These are phyloP conservation scores for Phodopus roborovskii DNA, from an alignment of 2,113 vertebrate species.

Conservation along the genomic window DNA sequence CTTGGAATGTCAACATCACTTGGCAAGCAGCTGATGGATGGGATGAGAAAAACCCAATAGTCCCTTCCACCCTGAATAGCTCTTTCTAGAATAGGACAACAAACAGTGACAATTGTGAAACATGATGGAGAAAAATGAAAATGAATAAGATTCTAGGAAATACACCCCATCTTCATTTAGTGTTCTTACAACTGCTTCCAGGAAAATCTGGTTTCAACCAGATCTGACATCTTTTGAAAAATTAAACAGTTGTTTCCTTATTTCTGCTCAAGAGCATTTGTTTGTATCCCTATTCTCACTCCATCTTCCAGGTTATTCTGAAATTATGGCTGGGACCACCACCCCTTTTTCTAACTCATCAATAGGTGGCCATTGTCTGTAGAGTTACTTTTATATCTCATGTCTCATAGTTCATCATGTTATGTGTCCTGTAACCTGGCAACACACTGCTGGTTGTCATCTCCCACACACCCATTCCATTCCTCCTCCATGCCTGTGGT, in stretches of 20 bases:
- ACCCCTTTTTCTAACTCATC: background rate
- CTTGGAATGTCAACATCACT: slow-evolving; percentile 21
- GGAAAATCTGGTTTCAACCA: background rate
- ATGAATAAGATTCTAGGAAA: slow-evolving; percentile 41
- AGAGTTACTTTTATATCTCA: no score
- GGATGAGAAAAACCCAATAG: slow-evolving; percentile 29
- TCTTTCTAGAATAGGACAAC: slow-evolving; percentile 23
- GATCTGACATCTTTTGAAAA: background rate
- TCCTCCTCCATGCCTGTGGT: background rate
- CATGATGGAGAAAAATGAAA: slow-evolving; percentile 42
- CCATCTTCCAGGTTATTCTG: background rate
- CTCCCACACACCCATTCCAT: background rate
- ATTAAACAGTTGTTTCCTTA: slow-evolving; percentile 17
- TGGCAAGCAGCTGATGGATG: background rate
- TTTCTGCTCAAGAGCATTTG: slow-evolving; percentile 34
- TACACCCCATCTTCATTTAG: background rate
- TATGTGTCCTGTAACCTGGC: background rate
- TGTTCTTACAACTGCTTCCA: slow-evolving; percentile 25
- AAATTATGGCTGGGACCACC: background rate
- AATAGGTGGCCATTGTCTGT: background rate
- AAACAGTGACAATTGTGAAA: slow-evolving; percentile 49
- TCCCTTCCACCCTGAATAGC: background rate
- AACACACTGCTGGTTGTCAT: background rate
- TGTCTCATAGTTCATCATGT: background rate
- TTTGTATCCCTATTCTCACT: background rate